phyloP scores from a whole-genome alignment of 2,113 vertebrate species.

The Trematocara nigrifrons region DNA sequence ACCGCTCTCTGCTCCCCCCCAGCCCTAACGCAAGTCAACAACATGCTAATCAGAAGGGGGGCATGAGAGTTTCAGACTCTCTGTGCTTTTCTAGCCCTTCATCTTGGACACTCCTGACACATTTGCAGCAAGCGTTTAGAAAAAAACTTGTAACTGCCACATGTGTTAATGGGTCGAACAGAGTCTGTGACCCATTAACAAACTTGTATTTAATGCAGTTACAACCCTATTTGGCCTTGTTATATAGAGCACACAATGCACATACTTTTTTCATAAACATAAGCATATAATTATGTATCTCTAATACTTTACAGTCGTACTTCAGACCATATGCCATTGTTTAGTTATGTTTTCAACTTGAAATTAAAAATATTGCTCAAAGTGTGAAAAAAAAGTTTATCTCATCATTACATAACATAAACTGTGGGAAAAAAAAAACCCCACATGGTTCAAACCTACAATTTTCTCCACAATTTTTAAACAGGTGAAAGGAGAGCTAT shows the following conservation, averaged over 20 bases:
- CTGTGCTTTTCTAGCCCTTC: conserved; percentile 11
- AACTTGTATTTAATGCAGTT: neutral
- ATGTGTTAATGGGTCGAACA: conserved; percentile 22
- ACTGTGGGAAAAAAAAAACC: fast-evolving
- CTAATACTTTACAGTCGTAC: neutral
- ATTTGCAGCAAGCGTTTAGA: neutral
- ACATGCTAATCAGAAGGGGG: conserved; percentile 72
- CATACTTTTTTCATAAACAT: neutral
- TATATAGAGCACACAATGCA: neutral
- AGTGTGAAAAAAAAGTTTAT: neutral
- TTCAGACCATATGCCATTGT: neutral
- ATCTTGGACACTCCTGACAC: conserved; percentile 10
- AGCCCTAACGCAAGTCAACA: conserved; percentile 75
- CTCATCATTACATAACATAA: neutral
- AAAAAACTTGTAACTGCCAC: conserved; percentile 7
- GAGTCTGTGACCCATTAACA: conserved; percentile 2
- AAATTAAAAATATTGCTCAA: neutral
- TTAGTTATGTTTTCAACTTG: neutral
- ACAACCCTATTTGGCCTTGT: neutral
- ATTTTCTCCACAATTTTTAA: neutral
- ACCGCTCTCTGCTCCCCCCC: conserved; percentile 64
- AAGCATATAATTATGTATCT: neutral
- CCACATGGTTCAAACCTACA: neutral
- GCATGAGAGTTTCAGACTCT: conserved; percentile 48
- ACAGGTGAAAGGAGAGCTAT: neutral